These are phyloP conservation scores for Trichomycterus rosablanca DNA, from an alignment of 2,113 vertebrate genomes.

Conservation along the genomic window DNA sequence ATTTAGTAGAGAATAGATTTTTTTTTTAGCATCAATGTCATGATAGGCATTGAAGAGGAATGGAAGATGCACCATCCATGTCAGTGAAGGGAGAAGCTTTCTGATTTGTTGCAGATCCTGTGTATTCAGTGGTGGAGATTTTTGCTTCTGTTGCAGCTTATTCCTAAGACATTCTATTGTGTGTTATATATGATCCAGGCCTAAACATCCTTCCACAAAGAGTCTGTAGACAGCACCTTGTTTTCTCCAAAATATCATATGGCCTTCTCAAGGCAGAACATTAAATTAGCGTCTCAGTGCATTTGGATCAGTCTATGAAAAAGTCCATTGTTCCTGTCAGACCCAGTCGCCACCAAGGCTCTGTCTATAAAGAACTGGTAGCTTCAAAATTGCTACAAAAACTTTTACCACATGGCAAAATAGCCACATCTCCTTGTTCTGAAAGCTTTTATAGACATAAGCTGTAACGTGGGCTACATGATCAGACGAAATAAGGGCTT, in stretches of 20 bases:
- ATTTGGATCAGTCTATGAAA: conserved; percentile 29
- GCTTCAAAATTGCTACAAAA: conserved; percentile 30
- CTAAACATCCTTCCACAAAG: background rate
- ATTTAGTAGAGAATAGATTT: conserved; percentile 38
- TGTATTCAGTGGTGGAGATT: conserved; percentile 5
- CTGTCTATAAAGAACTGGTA: conserved; percentile 7
- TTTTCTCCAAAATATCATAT: conserved; percentile 5
- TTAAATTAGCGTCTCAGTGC: conserved; percentile 30
- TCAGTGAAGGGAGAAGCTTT: conserved; percentile 21
- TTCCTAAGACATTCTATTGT: background rate
- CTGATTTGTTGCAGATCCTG: background rate
- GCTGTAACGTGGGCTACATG: conserved; percentile 3
- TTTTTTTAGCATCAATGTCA: conserved; percentile 39
- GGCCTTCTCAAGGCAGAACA: conserved; percentile 33
- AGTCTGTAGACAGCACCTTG: conserved; percentile 15
- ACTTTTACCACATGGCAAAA: background rate
- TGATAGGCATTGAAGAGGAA: conserved; percentile 35
- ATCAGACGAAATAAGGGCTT: conserved; percentile 6
- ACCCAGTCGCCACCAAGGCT: conserved; percentile 17
- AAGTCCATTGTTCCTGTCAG: conserved; percentile 25
- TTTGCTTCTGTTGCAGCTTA: background rate
- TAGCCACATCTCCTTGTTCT: background rate
- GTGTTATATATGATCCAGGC: background rate
- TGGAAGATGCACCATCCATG: conserved; percentile 5
- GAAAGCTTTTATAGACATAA: conserved; percentile 20